phyloP scores from a whole-genome alignment of 2,888 invertebrate genomes.

The Drosophila borborema region DNA sequence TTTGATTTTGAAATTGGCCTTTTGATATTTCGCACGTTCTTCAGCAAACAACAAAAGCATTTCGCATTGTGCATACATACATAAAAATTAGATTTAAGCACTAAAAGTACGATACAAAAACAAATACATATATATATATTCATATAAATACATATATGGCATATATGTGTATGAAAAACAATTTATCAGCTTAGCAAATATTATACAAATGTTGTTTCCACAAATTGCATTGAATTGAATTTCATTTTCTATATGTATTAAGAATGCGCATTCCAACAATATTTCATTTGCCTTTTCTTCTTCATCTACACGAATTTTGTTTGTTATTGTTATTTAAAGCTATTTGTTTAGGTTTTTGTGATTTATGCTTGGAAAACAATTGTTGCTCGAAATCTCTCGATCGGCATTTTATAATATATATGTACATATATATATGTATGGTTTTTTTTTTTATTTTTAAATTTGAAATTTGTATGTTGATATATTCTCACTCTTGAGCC shows the following conservation, averaged over 20 bases:
- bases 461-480: conserved; percentile 48
- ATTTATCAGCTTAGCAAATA: conserved; percentile 40
- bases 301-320: conserved; percentile 8
- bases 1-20: conserved; percentile 25
- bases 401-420: conserved; percentile 22
- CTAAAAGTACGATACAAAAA: conserved; percentile 50
- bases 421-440: conserved; percentile 25
- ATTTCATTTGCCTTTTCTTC: conserved; percentile 13
- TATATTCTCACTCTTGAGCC: conserved; percentile 75
- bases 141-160: conserved; percentile 1
- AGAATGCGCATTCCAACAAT: conserved; percentile 50
- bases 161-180: conserved; percentile 30
- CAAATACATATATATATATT: conserved; percentile 22
- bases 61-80: conserved; percentile 41
- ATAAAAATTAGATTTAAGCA: conserved; percentile 51
- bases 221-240: conserved; percentile 51
- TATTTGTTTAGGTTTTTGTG: conserved; percentile 71
- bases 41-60: conserved; percentile 73
- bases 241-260: conserved; percentile 26
- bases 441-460: conserved; percentile 30
- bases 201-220: conserved; percentile 33
- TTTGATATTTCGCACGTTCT: conserved; percentile 36
- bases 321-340: conserved; percentile 67
- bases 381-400: conserved; percentile 49
- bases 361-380: conserved; percentile 72